Base-by-base conservation (phyloP, 2,888 invertebrate species). In the Cryptocheilus praepositus region DNA sequence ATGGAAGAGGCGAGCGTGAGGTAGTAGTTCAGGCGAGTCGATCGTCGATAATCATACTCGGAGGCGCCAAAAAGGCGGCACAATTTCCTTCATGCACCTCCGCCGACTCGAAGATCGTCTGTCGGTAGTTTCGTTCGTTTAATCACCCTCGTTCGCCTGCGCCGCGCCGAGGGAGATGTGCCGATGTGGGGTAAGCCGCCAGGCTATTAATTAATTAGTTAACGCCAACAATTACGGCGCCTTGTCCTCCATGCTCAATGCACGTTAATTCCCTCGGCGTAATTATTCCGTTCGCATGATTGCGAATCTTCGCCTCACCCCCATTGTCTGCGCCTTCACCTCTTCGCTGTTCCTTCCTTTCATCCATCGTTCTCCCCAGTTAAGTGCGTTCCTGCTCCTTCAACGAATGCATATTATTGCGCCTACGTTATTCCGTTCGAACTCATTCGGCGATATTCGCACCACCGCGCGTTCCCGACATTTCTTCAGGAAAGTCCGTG, bases 151-250 rank as follows among this genome's bases (percentile, higher is more conserved):
- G 1, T 11, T 11, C 36, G 7, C 8, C 16, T 21, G n/a, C 16
- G 4, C 49, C 49, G 49, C 49, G 49, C 49, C 49, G 18, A n/a
- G 8, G 11, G 36, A 11, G 45, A n/a, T 57, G 64, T 62, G 67
- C 36, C 36, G 36, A 2, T 2, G 36, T 7, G 8, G 36, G 36
- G 36, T 11, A 36, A 1, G 11, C 36, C 13, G 36, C 36, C 4
- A 36, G 71, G 76, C 79, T 74, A 81, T 83, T 80, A 80, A 84
- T 84, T 83, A 82, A 83, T 83, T 83, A 79, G 76, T 80, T 76
- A 79, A 77, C 54, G 60, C 75, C 73, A 71, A 80, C 81, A 81
- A 82, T 84, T 82, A 79, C 72, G 72, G 43, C 72, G 72, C 71
- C 77, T 76, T 79, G 79, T 80, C 75, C 46, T 66, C 74, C 71